Conservation (phyloP, 1,140 invertebrate genomes). For the Drosophila sucinea region DNA sequence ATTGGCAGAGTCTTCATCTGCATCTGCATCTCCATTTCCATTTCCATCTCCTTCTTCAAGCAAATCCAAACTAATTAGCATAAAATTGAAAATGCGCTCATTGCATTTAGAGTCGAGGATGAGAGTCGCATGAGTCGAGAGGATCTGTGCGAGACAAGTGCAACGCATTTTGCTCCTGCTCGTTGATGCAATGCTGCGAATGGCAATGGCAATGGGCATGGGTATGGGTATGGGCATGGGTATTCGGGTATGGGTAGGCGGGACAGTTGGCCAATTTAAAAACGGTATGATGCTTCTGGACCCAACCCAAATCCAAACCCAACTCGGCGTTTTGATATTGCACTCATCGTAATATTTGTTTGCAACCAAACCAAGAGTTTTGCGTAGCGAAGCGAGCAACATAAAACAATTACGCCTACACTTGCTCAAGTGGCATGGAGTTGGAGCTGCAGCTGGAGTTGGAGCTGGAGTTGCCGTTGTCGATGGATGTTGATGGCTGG, state of each 20-base stretch:
- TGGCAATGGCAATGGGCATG: neutral
- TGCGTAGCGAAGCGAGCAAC: slow-evolving; percentile 72
- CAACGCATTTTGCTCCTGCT: slow-evolving; percentile 35
- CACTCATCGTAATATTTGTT: slow-evolving; percentile 24
- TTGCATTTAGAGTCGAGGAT: slow-evolving; percentile 18
- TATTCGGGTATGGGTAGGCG: slow-evolving; percentile 35
- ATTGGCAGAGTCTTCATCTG: neutral
- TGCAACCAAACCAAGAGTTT: slow-evolving; percentile 22
- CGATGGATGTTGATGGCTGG: slow-evolving; percentile 23
- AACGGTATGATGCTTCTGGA: slow-evolving; percentile 58
- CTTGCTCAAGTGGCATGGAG: slow-evolving; percentile 39
- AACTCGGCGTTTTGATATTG: slow-evolving; percentile 26
- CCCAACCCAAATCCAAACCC: slow-evolving; percentile 27
- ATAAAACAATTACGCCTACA: slow-evolving; percentile 79
- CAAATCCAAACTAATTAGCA: slow-evolving; percentile 70
- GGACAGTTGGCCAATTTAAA: slow-evolving; percentile 63
- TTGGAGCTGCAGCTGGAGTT: slow-evolving; percentile 9
- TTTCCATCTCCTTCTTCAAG: neutral
- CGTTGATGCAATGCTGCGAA: slow-evolving; percentile 15
- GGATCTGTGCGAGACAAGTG: slow-evolving; percentile 36
- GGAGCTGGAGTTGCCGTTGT: slow-evolving; percentile 3
- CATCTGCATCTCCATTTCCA: neutral
- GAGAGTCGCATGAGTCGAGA: too few relatives aligned
- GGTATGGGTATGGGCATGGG: slow-evolving; percentile 10
- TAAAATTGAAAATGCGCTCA: slow-evolving; percentile 73